These are phyloP conservation scores for Thunnus albacares DNA, from an alignment of 2,797 vertebrate genomes.

Conservation along the genomic window DNA sequence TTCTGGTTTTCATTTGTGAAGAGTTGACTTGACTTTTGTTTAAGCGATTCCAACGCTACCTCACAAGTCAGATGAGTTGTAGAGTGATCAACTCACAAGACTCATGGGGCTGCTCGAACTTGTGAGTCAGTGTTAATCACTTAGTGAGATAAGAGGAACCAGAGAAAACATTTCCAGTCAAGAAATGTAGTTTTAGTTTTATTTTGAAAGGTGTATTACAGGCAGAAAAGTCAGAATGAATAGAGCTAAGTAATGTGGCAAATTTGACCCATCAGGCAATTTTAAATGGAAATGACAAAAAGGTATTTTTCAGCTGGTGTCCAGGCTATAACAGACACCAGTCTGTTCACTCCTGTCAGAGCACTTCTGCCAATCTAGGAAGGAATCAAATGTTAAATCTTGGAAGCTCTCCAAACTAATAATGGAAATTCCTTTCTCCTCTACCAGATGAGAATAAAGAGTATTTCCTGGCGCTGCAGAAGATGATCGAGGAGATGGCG, in stretches of 20 bases:
- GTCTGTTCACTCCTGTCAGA: neutral
- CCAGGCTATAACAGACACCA: no score
- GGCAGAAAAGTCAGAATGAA: neutral
- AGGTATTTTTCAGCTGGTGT: neutral
- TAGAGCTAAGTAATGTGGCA: neutral
- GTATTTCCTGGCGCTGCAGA: conserved; percentile 91
- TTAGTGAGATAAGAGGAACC: no score
- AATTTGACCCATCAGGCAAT: neutral
- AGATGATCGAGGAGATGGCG: conserved; percentile 95
- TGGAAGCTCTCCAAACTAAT: neutral
- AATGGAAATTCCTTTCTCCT: neutral
- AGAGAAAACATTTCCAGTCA: neutral
- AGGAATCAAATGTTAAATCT: neutral
- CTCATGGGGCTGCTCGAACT: neutral
- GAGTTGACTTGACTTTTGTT: no score
- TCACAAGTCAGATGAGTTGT: no score
- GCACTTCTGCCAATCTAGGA: neutral
- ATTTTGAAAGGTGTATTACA: neutral
- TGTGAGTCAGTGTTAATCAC: neutral
- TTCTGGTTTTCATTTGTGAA: neutral
- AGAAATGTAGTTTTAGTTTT: neutral
- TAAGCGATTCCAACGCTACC: no score
- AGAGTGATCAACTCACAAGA: no score
- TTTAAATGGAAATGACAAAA: no score
- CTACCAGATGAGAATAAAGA: conserved; percentile 93